Base-by-base conservation (phyloP, 1,140 invertebrate genomes). In the Macrobrachium rosenbergii region DNA sequence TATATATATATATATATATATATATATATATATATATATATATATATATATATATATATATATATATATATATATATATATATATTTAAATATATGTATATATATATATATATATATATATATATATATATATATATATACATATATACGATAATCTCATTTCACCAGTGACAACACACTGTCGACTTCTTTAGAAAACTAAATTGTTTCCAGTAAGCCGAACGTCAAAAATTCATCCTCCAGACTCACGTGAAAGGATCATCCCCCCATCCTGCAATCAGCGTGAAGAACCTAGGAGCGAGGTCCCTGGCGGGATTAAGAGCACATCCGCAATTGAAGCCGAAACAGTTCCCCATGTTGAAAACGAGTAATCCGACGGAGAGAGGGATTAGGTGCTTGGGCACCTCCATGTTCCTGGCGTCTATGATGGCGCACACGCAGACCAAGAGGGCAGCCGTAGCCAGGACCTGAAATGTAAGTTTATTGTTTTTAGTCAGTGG, bases 401-500 rank as follows among this genome's bases (percentile, higher is more conserved):
- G 90, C 7, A 93, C 91, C 59, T 92, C 90, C 91, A 93, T 92
- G 91, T 94, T 94, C 60, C 90, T 90, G n/a, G 91, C 89, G 90
- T 95, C 94, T 7, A 92, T 93, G 69, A 95, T 92, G 59, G 93
- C 93, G 88, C 93, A 90, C 8, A 94, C 91, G 59, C 92, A 92
- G 5, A 94, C 90, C 86, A 94, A 89, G 45, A 95, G 90, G 21
- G 95, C 83, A 6, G 92, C 92, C 7, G 94, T 95, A 17, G 93
- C 93, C 52, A 94, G 91, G 21, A 95, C 90, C 94, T 95, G 90
- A 11, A 64, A 21, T 21, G 2, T 23, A 69, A 87, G 64, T 59
- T n/a, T 77, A 79, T 87, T 96, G 95, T 90, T 98, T 97, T 67
- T 98, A 96, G 91, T 97, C 96, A 91, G 96, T 97, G 69, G 96